These are phyloP conservation scores for Gonioctena quinquepunctata DNA, from an alignment of 1,140 invertebrate genomes.

Conservation along the genomic window DNA sequence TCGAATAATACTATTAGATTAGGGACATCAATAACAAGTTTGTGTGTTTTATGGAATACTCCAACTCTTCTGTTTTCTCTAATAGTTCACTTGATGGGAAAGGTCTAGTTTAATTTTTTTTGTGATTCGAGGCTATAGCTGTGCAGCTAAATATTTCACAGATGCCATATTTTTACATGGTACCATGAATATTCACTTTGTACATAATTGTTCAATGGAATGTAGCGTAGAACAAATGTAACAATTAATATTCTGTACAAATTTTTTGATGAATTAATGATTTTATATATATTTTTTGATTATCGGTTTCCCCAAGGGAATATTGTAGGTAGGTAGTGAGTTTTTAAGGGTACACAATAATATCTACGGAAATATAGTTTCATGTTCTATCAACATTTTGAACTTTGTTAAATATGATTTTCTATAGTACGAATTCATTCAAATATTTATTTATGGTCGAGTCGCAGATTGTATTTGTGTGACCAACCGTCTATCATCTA, in stretches of 20 bases:
- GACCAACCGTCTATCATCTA: slow-evolving; percentile 30
- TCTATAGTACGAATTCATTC: neutral
- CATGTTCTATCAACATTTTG: slow-evolving; percentile 25
- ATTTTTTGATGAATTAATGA: slow-evolving; percentile 33
- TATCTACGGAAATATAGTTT: neutral
- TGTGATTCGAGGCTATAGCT: too few species aligned
- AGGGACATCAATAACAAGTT: too few species aligned
- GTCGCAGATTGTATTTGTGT: slow-evolving; percentile 9
- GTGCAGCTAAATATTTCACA: too few species aligned
- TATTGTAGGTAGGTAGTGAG: slow-evolving; percentile 19
- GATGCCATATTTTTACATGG: slow-evolving; percentile 12
- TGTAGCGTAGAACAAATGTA: slow-evolving; percentile 11
- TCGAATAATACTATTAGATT: too few species aligned
- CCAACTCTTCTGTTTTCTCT: too few species aligned
- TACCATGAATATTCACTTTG: slow-evolving; percentile 14
- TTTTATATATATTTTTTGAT: slow-evolving; percentile 35
- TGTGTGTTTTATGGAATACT: too few species aligned
- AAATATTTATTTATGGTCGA: slow-evolving; percentile 17
- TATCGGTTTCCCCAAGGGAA: slow-evolving; percentile 27
- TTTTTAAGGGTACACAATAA: slow-evolving; percentile 30
- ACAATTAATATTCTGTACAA: slow-evolving; percentile 34
- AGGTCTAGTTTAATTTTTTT: too few species aligned
- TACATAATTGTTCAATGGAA: neutral
- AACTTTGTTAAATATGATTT: slow-evolving; percentile 24
- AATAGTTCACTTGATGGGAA: too few species aligned